Evolutionary conservation across 2,797 vertebrate genomes (phyloP), one percentile per base, ranked within the genome.

Genomic region (Mastacembelus armatus): DNA sequence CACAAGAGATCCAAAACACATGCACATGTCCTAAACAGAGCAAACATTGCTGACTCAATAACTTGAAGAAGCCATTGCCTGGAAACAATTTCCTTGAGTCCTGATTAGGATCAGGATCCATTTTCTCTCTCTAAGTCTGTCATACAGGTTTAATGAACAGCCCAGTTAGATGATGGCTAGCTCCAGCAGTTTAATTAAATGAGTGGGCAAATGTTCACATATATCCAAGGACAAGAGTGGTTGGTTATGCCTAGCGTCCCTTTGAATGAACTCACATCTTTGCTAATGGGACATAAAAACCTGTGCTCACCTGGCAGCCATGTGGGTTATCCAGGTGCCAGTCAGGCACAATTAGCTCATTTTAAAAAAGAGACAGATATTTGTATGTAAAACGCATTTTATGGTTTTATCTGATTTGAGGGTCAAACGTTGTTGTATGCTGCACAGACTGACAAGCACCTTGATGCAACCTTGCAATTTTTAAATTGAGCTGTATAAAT

Each of bases 121-220:
- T 77, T 80, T 73, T 36, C 49, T 44, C 30, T 66, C 48, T 70
- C 29, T 32, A 51, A 64, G 65, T 71, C 52, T 29, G 44, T 19
- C 63, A 57, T 74, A 56, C 8, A 21, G 40, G 61, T 76, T 75
- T 78, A 86, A 81, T 87, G 84, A 89, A 66, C 58, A 82, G 65
- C 39, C 26, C 57, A 38, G 68, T 61, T 56, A 71, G 48, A 51
- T 42, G 39, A 38, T 0, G 26, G 55, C 75, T 48, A 45, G 72
- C 75, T 72, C 51, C 0, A 24, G 65, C 55, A 62, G 3, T 83
- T 80, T 73, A 75, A 85, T 81, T 77, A 83, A 81, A 85, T 61
- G 64, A 88, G 63, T 36, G 43, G 58, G 63, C 16, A 21, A 60
- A 83, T 57, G 50, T 50, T 78, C 69, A 68, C 42, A 77, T 50